A percentile compares a stretch with the other conserved stretches of the same genome.
Evolutionary conservation across 2,888 invertebrate species (phyloP).

Genomic region (Yponomeuta evonymella): DNA sequence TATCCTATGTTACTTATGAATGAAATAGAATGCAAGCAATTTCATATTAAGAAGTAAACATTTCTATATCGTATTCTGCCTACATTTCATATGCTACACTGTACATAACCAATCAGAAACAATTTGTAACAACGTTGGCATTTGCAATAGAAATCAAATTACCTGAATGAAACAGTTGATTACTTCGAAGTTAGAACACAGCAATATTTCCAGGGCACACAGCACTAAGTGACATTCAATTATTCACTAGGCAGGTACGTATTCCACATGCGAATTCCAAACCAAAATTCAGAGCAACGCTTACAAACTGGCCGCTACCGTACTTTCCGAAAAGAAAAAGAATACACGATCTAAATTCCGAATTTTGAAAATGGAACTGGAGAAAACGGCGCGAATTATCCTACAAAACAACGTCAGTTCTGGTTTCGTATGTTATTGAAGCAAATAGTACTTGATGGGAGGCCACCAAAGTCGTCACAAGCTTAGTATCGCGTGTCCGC

Average conservation of each 20-base stretch:
- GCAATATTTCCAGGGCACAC: background rate
- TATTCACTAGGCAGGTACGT: background rate
- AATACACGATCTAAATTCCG: constrained; percentile 14
- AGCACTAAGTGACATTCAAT: background rate
- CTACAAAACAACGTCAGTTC: background rate
- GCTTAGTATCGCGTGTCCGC: background rate
- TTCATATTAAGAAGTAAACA: no score
- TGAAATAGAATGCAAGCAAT: no score
- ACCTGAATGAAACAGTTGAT: background rate
- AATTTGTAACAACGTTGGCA: background rate
- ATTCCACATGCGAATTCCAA: background rate
- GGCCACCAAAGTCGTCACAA: background rate
- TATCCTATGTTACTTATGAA: no score
- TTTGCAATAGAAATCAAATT: constrained; percentile 1
- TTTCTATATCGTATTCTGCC: no score
- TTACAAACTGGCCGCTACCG: constrained; percentile 9
- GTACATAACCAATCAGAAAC: background rate
- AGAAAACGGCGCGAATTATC: constrained; percentile 12
- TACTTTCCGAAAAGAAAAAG: constrained; percentile 5
- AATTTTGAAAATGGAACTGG: constrained; percentile 13
- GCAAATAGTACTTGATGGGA: background rate
- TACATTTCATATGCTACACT: background rate
- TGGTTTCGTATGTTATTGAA: background rate
- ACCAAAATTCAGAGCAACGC: background rate
- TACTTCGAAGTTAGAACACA: background rate